Percentiles rank a stretch among this genome's conserved stretches.
Conservation (phyloP, 2,113 vertebrate species). For the Telmatochromis bifrenatus region DNA sequence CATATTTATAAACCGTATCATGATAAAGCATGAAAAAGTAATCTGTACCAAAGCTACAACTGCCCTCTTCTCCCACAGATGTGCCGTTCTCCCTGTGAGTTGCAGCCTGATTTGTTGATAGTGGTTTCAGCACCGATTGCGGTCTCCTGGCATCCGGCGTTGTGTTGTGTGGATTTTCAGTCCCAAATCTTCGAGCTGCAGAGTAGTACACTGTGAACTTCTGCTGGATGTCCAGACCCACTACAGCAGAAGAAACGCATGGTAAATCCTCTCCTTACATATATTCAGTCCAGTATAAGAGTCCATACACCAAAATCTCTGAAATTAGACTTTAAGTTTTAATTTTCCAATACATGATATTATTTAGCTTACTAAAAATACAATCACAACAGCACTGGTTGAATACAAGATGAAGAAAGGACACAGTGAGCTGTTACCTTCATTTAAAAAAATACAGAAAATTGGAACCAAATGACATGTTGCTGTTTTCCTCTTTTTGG, state of each 20-base stretch:
- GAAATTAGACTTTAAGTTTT: not conserved
- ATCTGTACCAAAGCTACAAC: not conserved
- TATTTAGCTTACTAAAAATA: not conserved
- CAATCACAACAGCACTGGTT: not conserved
- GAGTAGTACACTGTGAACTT: constrained; percentile 78
- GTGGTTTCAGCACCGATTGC: not conserved
- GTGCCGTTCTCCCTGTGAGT: not conserved
- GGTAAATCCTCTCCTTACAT: not conserved
- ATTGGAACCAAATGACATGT: not conserved
- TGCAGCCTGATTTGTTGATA: not conserved
- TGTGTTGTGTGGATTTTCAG: constrained; percentile 24
- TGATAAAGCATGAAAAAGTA: not conserved
- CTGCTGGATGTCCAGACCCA: constrained; percentile 88
- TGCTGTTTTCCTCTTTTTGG: not conserved
- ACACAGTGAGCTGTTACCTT: not conserved
- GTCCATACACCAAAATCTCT: not conserved
- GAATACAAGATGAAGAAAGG: not conserved
- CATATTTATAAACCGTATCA: not conserved
- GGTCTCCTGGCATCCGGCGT: not conserved
- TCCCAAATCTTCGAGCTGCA: constrained; percentile 48
- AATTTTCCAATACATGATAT: not conserved
- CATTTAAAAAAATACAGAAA: not conserved
- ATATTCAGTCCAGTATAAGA: not conserved
- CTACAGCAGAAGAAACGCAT: constrained; percentile 54
- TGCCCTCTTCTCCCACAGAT: constrained; percentile 11